A percentile compares a stretch with the other conserved stretches of the same genome.
phyloP scores from a whole-genome alignment of 1,140 invertebrate species.

The Orius laevigatus region DNA sequence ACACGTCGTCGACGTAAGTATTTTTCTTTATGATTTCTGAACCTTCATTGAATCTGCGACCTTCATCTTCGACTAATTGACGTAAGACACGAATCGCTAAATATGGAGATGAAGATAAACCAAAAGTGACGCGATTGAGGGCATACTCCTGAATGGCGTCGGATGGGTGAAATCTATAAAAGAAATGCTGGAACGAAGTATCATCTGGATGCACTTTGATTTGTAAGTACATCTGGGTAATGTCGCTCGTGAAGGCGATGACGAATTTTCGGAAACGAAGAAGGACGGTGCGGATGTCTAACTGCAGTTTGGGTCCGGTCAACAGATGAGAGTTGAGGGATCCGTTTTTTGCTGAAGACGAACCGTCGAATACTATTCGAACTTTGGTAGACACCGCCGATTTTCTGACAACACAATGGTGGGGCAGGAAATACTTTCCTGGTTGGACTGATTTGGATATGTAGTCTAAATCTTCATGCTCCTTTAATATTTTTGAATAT shows the following conservation, averaged over 20 bases:
- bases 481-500: neutral
- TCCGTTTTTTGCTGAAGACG: slow-evolving; percentile 22
- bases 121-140: slow-evolving; percentile 26
- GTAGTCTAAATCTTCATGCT: neutral
- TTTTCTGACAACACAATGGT: slow-evolving; percentile 22
- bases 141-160: slow-evolving; percentile 19
- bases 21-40: slow-evolving; percentile 22
- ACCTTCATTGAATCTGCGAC: slow-evolving; percentile 18
- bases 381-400: slow-evolving; percentile 21
- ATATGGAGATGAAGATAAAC: slow-evolving; percentile 24
- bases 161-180: slow-evolving; percentile 17
- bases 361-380: slow-evolving; percentile 27
- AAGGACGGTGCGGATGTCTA: slow-evolving; percentile 27
- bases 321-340: slow-evolving; percentile 28
- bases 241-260: slow-evolving; percentile 26
- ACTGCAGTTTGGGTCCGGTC: slow-evolving; percentile 28
- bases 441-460: neutral
- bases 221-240: slow-evolving; percentile 28
- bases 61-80: slow-evolving; percentile 23
- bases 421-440: slow-evolving; percentile 18
- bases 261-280: slow-evolving; percentile 26
- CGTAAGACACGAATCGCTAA: slow-evolving; percentile 24
- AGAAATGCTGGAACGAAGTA: slow-evolving; percentile 13
- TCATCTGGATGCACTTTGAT: slow-evolving; percentile 17
- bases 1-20: slow-evolving; percentile 31